A percentile compares a stretch with the other conserved stretches of the same genome.
Conservation (phyloP, 2,113 vertebrate species). For the Hippocampus guttulatus region DNA sequence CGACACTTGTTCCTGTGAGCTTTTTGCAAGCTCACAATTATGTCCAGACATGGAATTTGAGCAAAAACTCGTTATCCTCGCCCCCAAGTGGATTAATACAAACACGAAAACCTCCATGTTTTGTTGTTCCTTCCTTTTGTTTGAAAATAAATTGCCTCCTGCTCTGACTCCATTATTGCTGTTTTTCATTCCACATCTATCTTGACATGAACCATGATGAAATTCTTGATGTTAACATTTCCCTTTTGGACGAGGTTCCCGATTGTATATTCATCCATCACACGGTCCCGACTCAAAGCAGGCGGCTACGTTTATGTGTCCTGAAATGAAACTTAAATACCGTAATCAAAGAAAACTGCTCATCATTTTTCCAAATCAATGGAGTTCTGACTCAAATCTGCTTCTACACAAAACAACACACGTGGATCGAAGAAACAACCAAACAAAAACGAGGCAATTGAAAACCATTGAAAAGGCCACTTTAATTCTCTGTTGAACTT, state of each 20-base stretch:
- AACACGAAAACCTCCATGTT: background rate
- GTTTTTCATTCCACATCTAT: background rate
- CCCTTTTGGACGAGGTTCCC: background rate
- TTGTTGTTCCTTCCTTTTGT: background rate
- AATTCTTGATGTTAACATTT: background rate
- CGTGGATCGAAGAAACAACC: too few relatives aligned
- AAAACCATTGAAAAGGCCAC: too few relatives aligned
- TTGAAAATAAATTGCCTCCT: background rate
- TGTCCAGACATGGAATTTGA: slow-evolving; percentile 5
- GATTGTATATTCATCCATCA: background rate
- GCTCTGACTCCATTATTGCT: background rate
- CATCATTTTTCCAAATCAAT: too few relatives aligned
- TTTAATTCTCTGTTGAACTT: too few relatives aligned
- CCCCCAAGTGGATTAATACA: background rate
- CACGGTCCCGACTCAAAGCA: background rate
- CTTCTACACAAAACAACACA: too few relatives aligned
- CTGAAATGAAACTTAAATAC: background rate
- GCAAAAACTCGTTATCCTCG: background rate
- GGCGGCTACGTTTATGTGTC: background rate
- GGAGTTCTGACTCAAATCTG: too few relatives aligned
- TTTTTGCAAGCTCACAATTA: slow-evolving; percentile 1
- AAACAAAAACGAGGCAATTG: too few relatives aligned
- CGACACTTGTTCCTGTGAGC: slow-evolving; percentile 2
- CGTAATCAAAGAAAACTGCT: too few relatives aligned
- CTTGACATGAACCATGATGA: background rate